phyloP scores from a whole-genome alignment of 2,797 vertebrate genomes.

The Phaenicophaeus curvirostris region DNA sequence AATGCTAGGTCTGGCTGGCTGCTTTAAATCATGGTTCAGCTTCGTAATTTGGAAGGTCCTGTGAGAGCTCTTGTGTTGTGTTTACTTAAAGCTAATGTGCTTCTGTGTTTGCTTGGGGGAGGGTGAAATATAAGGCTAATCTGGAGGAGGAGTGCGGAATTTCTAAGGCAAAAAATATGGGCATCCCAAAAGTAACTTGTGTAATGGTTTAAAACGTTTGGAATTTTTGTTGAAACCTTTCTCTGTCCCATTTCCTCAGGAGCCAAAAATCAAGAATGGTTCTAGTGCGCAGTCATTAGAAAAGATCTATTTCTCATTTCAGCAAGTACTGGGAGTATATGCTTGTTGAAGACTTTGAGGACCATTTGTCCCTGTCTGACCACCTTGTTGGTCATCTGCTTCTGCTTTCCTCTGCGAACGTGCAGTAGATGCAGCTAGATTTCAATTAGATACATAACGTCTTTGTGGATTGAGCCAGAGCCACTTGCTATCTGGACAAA shows the following conservation, averaged over 20 bases:
- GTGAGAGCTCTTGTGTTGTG: not conserved
- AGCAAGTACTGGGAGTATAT: not conserved
- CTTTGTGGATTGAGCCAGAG: not conserved
- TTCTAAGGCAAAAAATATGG: not conserved
- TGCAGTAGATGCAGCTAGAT: not conserved
- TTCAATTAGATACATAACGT: rapidly evolving
- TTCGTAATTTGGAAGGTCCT: not conserved
- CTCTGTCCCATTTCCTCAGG: not conserved
- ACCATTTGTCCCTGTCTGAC: not conserved
- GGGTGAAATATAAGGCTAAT: not conserved
- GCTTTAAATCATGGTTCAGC: not conserved
- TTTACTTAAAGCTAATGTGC: not conserved
- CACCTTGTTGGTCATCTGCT: not conserved
- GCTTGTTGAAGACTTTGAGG: not conserved
- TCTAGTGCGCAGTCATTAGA: not conserved
- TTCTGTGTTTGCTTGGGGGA: not conserved
- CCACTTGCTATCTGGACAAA: rapidly evolving
- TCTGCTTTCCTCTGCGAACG: not conserved
- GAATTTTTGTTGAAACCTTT: not conserved
- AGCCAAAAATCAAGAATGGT: not conserved
- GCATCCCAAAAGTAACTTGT: not conserved
- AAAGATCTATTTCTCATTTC: not conserved
- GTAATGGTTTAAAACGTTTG: not conserved
- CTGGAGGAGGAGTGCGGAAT: not conserved
- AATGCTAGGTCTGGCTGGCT: not conserved